Evolutionary conservation across 2,888 invertebrate genomes (phyloP), one percentile per base, ranked within the genome.

Genomic region (Heteromyza rotundicornis): DNA sequence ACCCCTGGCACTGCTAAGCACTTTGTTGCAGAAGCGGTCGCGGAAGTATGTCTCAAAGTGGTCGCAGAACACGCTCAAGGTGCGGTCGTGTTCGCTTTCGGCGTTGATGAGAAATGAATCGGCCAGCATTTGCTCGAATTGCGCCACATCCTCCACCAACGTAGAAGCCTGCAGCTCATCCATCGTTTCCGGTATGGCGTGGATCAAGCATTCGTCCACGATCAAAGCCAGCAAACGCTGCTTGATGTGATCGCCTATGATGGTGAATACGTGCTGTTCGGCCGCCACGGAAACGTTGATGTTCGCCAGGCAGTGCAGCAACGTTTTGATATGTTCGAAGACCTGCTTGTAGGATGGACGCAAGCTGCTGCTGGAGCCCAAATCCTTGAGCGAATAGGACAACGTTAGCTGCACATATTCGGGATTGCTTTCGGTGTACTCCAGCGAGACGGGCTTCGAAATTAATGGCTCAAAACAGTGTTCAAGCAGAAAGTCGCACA

Each of bases 31-130:
- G 57, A 91, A 89, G 73, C 91, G 92, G 74, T 90, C 88, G 32
- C 92, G 89, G 81, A 92, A 94, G 32, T 92, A 83, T 3, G 87
- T 84, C 77, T 94, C 91, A 61, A 94, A 88, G 79, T 92, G 89
- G 23, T 88, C 86, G 1, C 90, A 87, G 76, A 92, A 94, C 40
- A 89, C 86, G 1, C 89, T 79, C 55, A 95, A 84, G 1, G 89
- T 86, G 27, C 84, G 80, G 64, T 88, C 86, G 27, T 84, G 80
- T 64, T 88, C 86, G 1, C 85, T 82, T 16, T 85, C 79, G 1
- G 85, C 83, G 63, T 77, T 73, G 2, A 82, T 77, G 65, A 91
- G 87, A 66, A 90, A 86, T 49, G 89, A 83, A 49, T 85, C 80
- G 1, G 86, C 80, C 32, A 95, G 83, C 63, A 86, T 86, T 51